Conservation (phyloP, 2,888 invertebrate species). For the Rhingia campestris region DNA sequence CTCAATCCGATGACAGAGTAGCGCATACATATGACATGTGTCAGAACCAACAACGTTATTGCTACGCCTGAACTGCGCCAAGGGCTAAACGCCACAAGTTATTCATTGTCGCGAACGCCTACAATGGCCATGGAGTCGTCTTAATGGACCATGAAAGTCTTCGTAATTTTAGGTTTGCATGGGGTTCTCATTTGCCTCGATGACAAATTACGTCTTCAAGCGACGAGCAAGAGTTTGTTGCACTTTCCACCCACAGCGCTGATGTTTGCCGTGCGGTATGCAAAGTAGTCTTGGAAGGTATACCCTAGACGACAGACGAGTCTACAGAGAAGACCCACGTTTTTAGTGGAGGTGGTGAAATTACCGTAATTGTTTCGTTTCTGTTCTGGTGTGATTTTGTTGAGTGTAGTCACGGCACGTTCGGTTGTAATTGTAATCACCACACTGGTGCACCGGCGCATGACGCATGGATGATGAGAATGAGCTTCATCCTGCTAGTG, state of each 20-base stretch:
- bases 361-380: constrained; percentile 53
- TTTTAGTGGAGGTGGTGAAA: constrained; percentile 52
- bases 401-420: constrained; percentile 5
- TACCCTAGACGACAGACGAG: not conserved
- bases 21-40: constrained; percentile 18
- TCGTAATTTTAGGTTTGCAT: constrained; percentile 68
- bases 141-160: constrained; percentile 72
- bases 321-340: constrained; percentile 41
- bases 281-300: constrained; percentile 34
- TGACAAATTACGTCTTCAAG: constrained; percentile 72
- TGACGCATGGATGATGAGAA: no score
- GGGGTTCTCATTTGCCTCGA: constrained; percentile 71
- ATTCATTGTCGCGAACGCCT: constrained; percentile 71
- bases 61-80: constrained; percentile 42
- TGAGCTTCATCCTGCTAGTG: no score
- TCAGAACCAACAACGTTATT: constrained; percentile 7
- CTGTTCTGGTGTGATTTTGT: constrained; percentile 14
- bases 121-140: constrained; percentile 71
- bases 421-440: constrained; percentile 4
- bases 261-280: constrained; percentile 49
- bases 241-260: constrained; percentile 60
- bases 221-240: constrained; percentile 58
- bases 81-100: constrained; percentile 57
- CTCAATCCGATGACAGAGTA: constrained; percentile 54
- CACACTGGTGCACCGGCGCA: no score